Conservation (phyloP, 2,797 vertebrate species). For the Clamator glandarius region DNA sequence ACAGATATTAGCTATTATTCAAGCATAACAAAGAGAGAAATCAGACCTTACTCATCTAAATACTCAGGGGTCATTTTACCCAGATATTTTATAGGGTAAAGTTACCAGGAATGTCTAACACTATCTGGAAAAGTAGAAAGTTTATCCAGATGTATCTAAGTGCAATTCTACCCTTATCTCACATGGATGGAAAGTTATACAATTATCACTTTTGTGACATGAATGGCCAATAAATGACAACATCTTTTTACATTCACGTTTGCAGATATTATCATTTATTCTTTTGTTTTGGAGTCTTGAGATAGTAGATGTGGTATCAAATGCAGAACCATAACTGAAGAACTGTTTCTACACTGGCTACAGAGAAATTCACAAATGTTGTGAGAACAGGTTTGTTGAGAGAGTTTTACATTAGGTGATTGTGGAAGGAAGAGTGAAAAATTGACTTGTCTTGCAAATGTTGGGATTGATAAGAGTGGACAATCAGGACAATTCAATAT, state of each 20-base stretch:
- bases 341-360: background rate
- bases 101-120: background rate
- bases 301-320: background rate
- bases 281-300: background rate
- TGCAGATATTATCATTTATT: background rate
- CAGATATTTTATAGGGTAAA: background rate
- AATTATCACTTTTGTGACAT: background rate
- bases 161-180: background rate
- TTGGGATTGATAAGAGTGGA: background rate
- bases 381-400: background rate
- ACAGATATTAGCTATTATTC: background rate
- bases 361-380: background rate
- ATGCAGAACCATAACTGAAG: background rate
- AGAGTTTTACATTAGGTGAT: background rate
- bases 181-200: background rate
- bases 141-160: background rate
- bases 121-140: background rate
- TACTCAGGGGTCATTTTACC: background rate
- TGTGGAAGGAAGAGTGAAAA: background rate
- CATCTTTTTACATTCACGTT: background rate
- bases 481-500: background rate
- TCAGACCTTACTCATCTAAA: background rate
- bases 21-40: background rate
- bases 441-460: rapidly evolving
- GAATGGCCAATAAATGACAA: background rate